Evolutionary conservation across 2,888 invertebrate genomes (phyloP), one percentile per base, ranked within the genome.

Genomic region (Cremastobaeus sp.): DNA sequence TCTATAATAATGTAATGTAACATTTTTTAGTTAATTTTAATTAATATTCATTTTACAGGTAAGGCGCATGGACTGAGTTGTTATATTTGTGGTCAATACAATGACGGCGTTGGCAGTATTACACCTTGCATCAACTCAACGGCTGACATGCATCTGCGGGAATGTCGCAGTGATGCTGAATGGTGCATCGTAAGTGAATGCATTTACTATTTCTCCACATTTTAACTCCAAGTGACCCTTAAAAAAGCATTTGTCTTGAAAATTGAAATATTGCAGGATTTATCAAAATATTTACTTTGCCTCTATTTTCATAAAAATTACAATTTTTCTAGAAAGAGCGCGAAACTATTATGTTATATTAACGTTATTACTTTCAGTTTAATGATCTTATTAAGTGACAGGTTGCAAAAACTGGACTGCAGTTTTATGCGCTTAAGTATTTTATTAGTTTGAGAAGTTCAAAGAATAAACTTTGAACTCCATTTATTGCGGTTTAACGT

Each of bases 71-170:
- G 89, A 32, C 83, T 91, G 79, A 89, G 91, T 85, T 95, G 95
- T 88, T 93, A 92, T 90, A 92, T 93, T 88, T 95, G 95, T 81
- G 95, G 95, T 43, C 92, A 93, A 88, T 95, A 95, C 89, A 95
- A 94, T 83, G 95, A 95, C 82, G 95, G 95, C 14, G 94, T 95
- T 5, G 95, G 95, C 32, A 94, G 94, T 75, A 95, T 95, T 77
- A 95, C 95, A 45, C 95, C 95, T 4, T 95, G 95, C 88, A 91
- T 93, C 85, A 95, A 95, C 88, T 91, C 91, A 84, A 91, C 93
- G 71, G 89, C 89, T 77, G 88, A 89, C 76, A 92, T 91, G 80
- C 92, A 93, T 78, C 89, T 94, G 35, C 92, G 91, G 83, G 92
- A 93, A 65, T 95, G 95, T 85, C 90, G 91, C 60, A 86, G 89